Evolutionary conservation across 2,797 vertebrate genomes (phyloP), one percentile per base, ranked within the genome.

Genomic region (Acanthis flammea): DNA sequence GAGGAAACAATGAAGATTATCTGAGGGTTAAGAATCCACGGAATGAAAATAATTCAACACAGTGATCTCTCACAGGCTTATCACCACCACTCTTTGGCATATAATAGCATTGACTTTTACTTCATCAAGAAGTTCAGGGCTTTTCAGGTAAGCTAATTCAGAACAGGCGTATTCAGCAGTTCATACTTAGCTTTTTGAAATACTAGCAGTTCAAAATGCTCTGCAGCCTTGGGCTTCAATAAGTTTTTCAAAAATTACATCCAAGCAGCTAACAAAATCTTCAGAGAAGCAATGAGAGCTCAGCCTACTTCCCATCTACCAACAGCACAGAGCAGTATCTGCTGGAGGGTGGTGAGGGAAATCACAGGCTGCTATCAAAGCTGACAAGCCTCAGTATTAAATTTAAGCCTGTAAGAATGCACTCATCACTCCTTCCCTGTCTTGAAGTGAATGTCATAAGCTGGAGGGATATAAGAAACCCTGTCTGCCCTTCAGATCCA

Each of bases 21-120:
- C 57, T 33, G 25, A 3, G 1, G 65, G 47, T 91, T 71, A 88
- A 60, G 68, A 92, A 92, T 86, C n/a, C 50, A 58, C 19, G 61
- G 94, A 96, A 96, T 74, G 45, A 91, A 94, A 94, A 90, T 50
- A 87, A 92, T 86, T 86, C 45, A 85, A 65, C 10, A 27, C 33
- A 51, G n/a, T 2, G 8, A 76, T 70, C 45, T 82, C 74, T 80
- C 61, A 53, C 7, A 18, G 83, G 81, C 53, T 77, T 60, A 91
- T 67, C 61, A 28, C 21, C 47, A 42, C 48, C 74, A 54, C 65
- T 83, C 67, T 50, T 71, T 89, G 81, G 37, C 61, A 37, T 22
- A 14, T 31, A 84, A 58, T 16, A 90, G 42, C 77, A 91, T 12
- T 1, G 0, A 25, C 30, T 70, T 84, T 74, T 76, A 53, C 57